Evolutionary conservation across 2,888 invertebrate genomes (phyloP), one percentile per base, ranked within the genome.

Genomic region (Hyppa rectilinea): DNA sequence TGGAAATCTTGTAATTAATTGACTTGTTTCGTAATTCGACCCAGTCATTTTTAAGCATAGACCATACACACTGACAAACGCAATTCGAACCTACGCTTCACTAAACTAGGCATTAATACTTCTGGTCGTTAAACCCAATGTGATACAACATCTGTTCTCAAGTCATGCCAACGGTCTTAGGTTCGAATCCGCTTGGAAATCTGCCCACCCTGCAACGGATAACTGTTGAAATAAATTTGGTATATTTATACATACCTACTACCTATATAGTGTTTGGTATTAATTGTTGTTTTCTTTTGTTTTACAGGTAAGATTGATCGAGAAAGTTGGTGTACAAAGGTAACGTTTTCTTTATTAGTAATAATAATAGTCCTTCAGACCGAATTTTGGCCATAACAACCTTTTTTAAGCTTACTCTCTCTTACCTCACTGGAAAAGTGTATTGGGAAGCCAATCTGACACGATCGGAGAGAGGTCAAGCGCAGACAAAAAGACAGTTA

Each of bases 261-360:
- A n/a, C n/a, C n/a, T n/a, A n/a, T n/a, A n/a, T n/a, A 9, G n/a
- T 2, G 4, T 64, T 12, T 47, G 23, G 10, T 61, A 52, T 68
- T 78, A 68, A 81, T 68, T 58, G 40, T 31, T 47, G 47, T 58
- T 75, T 76, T 71, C 71, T 58, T 74, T 86, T 82, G 62, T 86
- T 59, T 90, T 85, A 64, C 89, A 91, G 91, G 91, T 91, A 91
- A 88, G 89, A 71, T 31, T 47, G 17, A 36, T 56, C 45, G 49
- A 40, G 23, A 69, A 58, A 52, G 43, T 59, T 53, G 53, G 20
- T 40, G 61, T 60, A 79, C 7, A 38, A 71, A 82, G 71, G 74
- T 74, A 73, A 53, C 31, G 29, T 75, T 65, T 47, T n/a, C 6
- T 36, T 14, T 7, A 38, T 4, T 67, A 40, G 14, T 40, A n/a